These are phyloP conservation scores for Cylas formicarius DNA, from an alignment of 1,140 invertebrate genomes.

Conservation along the genomic window DNA sequence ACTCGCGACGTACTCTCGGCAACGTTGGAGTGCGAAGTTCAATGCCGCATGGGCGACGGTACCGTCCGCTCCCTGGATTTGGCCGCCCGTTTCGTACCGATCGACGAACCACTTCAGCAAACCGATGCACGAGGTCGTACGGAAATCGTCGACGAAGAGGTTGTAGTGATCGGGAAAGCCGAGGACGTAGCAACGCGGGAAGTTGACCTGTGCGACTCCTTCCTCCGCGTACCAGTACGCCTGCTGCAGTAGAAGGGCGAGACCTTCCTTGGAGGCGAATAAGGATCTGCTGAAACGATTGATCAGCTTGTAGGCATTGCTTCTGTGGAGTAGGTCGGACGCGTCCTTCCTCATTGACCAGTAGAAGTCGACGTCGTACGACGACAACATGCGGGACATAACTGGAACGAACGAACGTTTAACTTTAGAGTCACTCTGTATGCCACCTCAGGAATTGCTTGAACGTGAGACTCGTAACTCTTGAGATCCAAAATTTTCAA, in stretches of 20 bases:
- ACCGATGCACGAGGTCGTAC: constrained; percentile 78
- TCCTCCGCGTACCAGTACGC: constrained; percentile 85
- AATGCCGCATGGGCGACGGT: constrained; percentile 64
- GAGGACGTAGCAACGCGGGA: constrained; percentile 19
- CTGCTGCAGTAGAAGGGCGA: constrained; percentile 74
- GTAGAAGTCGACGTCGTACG: constrained; percentile 70
- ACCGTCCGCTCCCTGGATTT: constrained; percentile 50
- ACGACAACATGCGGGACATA: constrained; percentile 56
- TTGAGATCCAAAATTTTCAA: no score
- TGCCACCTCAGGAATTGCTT: no score
- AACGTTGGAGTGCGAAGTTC: constrained; percentile 63
- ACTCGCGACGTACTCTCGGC: constrained; percentile 66
- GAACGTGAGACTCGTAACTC: no score
- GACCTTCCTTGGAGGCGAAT: constrained; percentile 86
- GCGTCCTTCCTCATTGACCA: constrained; percentile 82
- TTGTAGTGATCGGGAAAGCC: constrained; percentile 70
- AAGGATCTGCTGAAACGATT: constrained; percentile 73
- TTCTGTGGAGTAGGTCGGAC: constrained; percentile 59
- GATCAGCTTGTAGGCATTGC: constrained; percentile 57
- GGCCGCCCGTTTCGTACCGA: constrained; percentile 43
- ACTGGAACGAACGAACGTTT: no score
- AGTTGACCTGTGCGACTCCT: constrained; percentile 52
- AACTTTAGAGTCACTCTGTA: no score
- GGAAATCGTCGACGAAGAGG: constrained; percentile 85
- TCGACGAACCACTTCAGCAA: constrained; percentile 68